phyloP scores from a whole-genome alignment of 2,888 invertebrate genomes.

The Stenodera caucasica region DNA sequence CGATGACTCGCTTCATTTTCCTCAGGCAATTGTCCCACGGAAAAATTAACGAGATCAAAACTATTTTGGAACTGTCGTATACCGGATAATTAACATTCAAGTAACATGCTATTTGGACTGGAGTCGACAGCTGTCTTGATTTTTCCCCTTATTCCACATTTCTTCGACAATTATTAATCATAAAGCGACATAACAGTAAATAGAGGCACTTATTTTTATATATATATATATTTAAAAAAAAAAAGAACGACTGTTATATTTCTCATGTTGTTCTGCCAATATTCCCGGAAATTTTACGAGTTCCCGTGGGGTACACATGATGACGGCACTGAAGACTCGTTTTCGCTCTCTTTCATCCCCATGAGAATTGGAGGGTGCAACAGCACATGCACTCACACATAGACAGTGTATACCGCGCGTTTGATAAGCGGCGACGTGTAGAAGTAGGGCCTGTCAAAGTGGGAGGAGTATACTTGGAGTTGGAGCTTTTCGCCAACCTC shows the following conservation, averaged over 20 bases:
- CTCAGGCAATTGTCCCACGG: no score
- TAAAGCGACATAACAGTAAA: background rate
- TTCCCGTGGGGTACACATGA: slow-evolving; percentile 46
- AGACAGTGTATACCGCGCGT: slow-evolving; percentile 23
- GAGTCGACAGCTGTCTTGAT: slow-evolving; percentile 5
- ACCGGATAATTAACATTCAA: slow-evolving; percentile 5
- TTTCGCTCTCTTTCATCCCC: slow-evolving; percentile 47
- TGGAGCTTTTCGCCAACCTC: slow-evolving; percentile 46
- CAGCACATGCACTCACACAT: slow-evolving; percentile 35
- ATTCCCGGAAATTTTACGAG: slow-evolving; percentile 29
- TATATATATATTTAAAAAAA: background rate
- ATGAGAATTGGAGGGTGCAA: slow-evolving; percentile 37
- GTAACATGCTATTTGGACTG: slow-evolving; percentile 9
- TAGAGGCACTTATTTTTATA: background rate
- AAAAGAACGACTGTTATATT: slow-evolving; percentile 13
- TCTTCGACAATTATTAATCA: background rate
- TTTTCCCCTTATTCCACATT: background rate
- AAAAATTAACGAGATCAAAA: background rate
- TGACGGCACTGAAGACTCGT: slow-evolving; percentile 42
- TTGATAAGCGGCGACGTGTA: slow-evolving; percentile 50
- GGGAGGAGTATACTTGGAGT: slow-evolving; percentile 51
- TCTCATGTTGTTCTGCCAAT: slow-evolving; percentile 14
- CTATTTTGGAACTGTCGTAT: slow-evolving; percentile 1
- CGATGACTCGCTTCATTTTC: no score
- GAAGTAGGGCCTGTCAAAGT: slow-evolving; percentile 45